Percentiles rank a stretch among this genome's conserved stretches.
These are phyloP conservation scores for Xestia rhomboidea DNA, from an alignment of 2,888 invertebrate genomes.

Conservation along the genomic window DNA sequence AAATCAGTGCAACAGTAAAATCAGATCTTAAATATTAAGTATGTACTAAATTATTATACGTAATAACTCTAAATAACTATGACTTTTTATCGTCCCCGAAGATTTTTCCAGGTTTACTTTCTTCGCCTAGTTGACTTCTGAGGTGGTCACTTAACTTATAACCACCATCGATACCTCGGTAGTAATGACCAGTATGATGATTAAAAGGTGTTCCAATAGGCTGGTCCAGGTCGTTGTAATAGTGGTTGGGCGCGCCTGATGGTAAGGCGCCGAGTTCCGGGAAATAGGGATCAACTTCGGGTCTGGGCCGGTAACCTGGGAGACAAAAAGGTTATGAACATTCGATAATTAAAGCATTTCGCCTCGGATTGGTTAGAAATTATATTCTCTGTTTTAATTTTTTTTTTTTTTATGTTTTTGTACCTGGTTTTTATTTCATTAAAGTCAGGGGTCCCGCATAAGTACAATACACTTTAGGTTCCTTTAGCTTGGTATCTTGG, in stretches of 20 bases:
- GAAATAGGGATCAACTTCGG: conserved; percentile 74
- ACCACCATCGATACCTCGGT: conserved; percentile 79
- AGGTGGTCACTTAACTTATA: conserved; percentile 81
- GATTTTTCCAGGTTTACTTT: conserved; percentile 78
- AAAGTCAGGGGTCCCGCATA: neutral
- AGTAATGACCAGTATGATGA: conserved; percentile 76
- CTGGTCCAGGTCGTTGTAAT: conserved; percentile 63
- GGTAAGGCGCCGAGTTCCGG: conserved; percentile 61
- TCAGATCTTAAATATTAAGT: conserved; percentile 62
- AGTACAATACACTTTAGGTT: neutral
- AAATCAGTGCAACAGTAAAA: conserved; percentile 63
- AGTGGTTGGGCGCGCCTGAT: conserved; percentile 63
- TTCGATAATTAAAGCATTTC: neutral
- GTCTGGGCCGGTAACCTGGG: conserved; percentile 78
- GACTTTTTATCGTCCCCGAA: conserved; percentile 75
- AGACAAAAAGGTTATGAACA: conserved; percentile 20
- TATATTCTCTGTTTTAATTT: neutral
- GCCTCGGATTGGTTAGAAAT: neutral
- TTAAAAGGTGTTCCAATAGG: conserved; percentile 67
- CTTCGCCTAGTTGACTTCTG: conserved; percentile 74
- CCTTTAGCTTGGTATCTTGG: neutral
- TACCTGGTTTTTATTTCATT: too few species aligned
- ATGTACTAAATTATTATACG: conserved; percentile 36
- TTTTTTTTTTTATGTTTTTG: neutral
- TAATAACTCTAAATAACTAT: conserved; percentile 40